A percentile compares a stretch with the other conserved stretches of the same genome.
Conservation (phyloP, 2,797 vertebrate genomes). For the Mormyrus hasselquistii region DNA sequence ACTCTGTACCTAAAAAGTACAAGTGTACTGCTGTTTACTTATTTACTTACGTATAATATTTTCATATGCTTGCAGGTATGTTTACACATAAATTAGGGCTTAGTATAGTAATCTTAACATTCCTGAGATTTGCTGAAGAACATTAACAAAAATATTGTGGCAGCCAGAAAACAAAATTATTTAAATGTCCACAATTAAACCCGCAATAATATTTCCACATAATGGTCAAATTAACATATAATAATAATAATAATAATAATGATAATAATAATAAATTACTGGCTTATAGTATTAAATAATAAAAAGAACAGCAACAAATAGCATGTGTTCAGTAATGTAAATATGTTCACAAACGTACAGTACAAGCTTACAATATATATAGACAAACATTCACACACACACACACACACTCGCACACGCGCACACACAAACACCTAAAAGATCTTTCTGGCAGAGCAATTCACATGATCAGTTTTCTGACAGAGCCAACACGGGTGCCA, state of each 20-base stretch:
- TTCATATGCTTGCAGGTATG: not conserved
- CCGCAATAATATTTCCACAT: not conserved
- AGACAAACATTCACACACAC: not conserved
- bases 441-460: not conserved
- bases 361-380: not conserved
- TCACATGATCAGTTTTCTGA: not conserved
- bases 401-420: not conserved
- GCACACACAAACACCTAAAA: not conserved
- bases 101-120: not conserved
- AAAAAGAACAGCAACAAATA: not conserved
- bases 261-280: not conserved
- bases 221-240: not conserved
- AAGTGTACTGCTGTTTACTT: not conserved
- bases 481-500: not conserved
- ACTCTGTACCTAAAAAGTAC: not conserved
- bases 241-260: not conserved
- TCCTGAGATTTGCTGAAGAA: not conserved
- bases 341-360: not conserved
- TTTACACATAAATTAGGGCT: not conserved
- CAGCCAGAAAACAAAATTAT: not conserved
- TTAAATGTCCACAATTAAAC: not conserved
- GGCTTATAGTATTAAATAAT: not conserved
- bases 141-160: not conserved
- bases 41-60: not conserved
- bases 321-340: not conserved